Percentiles rank a stretch among this genome's conserved stretches.
phyloP scores from a whole-genome alignment of 2,888 invertebrate genomes.

The Calameuta idolon region DNA sequence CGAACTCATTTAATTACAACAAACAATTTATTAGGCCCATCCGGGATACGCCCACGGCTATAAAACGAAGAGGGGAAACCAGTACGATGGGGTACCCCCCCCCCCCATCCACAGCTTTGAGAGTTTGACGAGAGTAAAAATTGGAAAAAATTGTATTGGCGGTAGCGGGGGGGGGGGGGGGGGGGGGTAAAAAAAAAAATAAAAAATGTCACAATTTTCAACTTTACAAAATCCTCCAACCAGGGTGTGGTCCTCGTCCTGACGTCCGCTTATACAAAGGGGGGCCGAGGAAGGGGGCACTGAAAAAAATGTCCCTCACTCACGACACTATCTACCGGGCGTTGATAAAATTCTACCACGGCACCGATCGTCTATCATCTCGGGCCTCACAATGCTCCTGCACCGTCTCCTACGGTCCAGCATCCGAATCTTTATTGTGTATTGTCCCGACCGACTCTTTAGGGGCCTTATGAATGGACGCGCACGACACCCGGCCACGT shows the following conservation, averaged over 20 bases:
- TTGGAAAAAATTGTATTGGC: too few relatives aligned
- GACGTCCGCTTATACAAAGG: background rate
- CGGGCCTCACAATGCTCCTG: constrained; percentile 15
- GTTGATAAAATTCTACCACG: constrained; percentile 21
- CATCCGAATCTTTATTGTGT: constrained; percentile 6
- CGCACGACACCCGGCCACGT: constrained; percentile 6
- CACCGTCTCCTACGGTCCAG: background rate
- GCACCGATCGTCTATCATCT: constrained; percentile 22
- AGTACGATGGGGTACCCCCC: background rate
- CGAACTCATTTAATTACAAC: constrained; percentile 67
- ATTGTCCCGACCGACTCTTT: constrained; percentile 4
- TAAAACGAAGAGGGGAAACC: constrained; percentile 33
- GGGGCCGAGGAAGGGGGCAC: background rate
- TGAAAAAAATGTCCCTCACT: constrained; percentile 3
- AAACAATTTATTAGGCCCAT: constrained; percentile 67
- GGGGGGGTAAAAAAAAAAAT: too few relatives aligned
- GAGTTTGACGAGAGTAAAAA: background rate
- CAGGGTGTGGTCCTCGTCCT: background rate
- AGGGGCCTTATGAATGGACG: constrained; percentile 8
- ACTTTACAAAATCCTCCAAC: background rate
- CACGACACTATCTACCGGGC: constrained; percentile 7
- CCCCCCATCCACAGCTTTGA: background rate
- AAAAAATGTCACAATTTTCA: background rate
- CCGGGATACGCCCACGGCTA: constrained; percentile 57
- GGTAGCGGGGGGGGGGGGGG: too few relatives aligned